Evolutionary conservation across 1,140 invertebrate species (phyloP).

Genomic region (Drosophila lacteicornis): DNA sequence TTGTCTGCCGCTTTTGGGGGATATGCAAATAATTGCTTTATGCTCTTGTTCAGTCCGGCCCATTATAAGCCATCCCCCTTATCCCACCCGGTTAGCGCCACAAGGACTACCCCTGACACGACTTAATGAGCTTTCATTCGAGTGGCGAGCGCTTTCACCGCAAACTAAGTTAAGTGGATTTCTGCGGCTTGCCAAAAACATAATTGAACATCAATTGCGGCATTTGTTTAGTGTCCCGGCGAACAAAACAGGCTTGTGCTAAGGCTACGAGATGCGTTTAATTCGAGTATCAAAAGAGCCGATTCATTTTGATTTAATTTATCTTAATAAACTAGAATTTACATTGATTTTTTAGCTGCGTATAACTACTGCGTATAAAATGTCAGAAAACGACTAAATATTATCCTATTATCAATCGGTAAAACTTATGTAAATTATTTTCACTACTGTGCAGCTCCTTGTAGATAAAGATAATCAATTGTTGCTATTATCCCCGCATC

Average conservation of each 20-base stretch:
- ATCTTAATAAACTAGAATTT: not conserved
- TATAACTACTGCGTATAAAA: no score
- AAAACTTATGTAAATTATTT: not conserved
- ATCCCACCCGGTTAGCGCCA: not conserved
- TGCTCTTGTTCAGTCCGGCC: constrained; percentile 62
- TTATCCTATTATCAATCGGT: not conserved
- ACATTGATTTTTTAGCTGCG: no score
- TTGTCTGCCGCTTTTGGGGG: constrained; percentile 53
- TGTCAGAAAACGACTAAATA: not conserved
- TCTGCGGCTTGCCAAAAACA: constrained; percentile 42
- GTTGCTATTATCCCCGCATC: not conserved
- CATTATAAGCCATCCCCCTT: constrained; percentile 40
- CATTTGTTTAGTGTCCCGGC: constrained; percentile 33
- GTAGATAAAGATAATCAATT: not conserved
- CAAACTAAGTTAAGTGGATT: constrained; percentile 39
- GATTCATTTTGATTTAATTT: no score
- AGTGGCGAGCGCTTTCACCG: constrained; percentile 24
- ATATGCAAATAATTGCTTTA: constrained; percentile 82
- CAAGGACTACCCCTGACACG: constrained; percentile 43
- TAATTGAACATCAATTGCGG: constrained; percentile 69
- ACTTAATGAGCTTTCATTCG: constrained; percentile 69
- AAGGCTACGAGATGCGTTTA: not conserved
- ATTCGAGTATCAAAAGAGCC: not conserved
- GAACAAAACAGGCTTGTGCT: not conserved
- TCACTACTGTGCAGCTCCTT: not conserved